These are phyloP conservation scores for Cladopsammia gracilis DNA, from an alignment of 64 coral and sea anemone genomes.

Conservation along the genomic window DNA sequence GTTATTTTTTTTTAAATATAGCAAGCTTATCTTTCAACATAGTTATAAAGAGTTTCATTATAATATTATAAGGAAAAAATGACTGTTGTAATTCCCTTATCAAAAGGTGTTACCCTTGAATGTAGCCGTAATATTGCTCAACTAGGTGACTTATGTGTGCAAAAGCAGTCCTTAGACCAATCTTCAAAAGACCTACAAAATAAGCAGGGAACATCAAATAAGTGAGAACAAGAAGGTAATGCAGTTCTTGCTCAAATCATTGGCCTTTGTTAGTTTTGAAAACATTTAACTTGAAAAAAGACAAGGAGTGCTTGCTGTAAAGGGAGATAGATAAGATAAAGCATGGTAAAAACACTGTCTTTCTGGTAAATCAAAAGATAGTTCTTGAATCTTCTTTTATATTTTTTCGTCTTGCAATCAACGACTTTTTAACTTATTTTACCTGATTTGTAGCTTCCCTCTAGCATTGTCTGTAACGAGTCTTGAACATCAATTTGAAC, in stretches of 20 bases:
- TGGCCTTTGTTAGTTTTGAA: too few species aligned
- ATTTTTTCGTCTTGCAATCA: background rate
- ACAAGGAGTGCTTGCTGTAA: too few species aligned
- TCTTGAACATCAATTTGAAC: conserved; percentile 87
- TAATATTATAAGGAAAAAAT: too few species aligned
- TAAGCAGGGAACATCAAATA: background rate
- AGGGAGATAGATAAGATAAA: too few species aligned
- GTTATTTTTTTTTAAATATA: too few species aligned
- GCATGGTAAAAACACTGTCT: background rate
- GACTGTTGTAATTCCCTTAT: too few species aligned
- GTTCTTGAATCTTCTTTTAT: background rate
- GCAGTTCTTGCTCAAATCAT: too few species aligned
- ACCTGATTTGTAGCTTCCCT: conserved; percentile 95
- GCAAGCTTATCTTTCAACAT: too few species aligned
- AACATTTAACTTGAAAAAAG: too few species aligned
- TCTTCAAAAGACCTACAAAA: conserved; percentile 84
- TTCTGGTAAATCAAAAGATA: too few species aligned
- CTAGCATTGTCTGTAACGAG: conserved; percentile 88
- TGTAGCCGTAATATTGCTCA: conserved; percentile 68
- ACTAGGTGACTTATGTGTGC: conserved; percentile 87
- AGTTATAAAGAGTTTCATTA: too few species aligned
- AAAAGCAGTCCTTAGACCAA: conserved; percentile 95
- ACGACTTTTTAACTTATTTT: background rate
- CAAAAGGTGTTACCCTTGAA: conserved; percentile 17
- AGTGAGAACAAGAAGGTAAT: too few species aligned